Base-by-base conservation (phyloP, 1,140 invertebrate genomes). In the Euglossa dilemma region DNA sequence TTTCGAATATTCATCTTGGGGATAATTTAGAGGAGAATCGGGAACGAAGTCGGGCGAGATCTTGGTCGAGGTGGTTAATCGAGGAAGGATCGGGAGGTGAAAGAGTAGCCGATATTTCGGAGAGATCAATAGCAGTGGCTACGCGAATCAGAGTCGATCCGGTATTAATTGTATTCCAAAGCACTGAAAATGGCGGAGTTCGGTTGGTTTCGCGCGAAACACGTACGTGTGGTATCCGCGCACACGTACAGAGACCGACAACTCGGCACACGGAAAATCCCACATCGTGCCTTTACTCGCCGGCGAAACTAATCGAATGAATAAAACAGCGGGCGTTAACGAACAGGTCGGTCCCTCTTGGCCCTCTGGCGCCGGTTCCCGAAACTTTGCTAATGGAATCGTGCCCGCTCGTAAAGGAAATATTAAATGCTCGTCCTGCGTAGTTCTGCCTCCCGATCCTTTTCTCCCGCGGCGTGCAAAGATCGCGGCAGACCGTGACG, bases 331-430 rank as follows among this genome's bases (percentile, higher is more conserved):
- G 73, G 61, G 64, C 61, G 84, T 89, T 89, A 87, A 88, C 84
- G 89, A 88, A 91, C 81, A 84, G 86, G 80, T 86, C 66, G 80
- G 70, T 90, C 90, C 85, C 89, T 85, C 82, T 88, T 87, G 84
- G 84, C 70, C 69, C 57, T 36, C 36, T 64, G 79, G 82, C 52
- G 47, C 75, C 69, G 85, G 83, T 87, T 86, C 81, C 72, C 82
- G 81, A 84, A 92, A 91, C 90, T 91, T 92, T 87, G 76, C 78
- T 91, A 92, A 92, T 91, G 86, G 91, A 92, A 92, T 91, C 90
- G 90, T 80, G 73, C 75, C 59, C 79, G 76, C 87, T 88, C 74
- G 82, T 89, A 86, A 90, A 87, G 84, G 87, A 91, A 91, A 92
- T 89, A 91, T 91, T 91, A 88, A 90, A 90, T 84, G 85, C 77